Conservation (phyloP, 2,113 vertebrate species). For the Lota lota region DNA sequence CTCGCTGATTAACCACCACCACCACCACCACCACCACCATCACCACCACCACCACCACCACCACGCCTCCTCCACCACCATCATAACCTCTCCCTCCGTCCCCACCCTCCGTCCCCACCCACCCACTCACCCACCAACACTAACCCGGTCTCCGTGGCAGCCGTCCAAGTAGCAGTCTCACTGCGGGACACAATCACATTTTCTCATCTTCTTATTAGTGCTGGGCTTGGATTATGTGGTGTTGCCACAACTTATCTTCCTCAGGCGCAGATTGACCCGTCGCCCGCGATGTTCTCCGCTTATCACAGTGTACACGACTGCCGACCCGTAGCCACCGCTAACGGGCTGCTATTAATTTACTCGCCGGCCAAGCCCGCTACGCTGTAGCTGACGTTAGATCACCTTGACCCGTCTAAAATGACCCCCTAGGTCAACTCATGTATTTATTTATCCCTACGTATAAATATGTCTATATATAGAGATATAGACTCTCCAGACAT, state of each 20-base stretch:
- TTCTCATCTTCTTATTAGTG: slow-evolving; percentile 62
- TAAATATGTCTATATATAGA: background rate
- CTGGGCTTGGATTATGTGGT: slow-evolving; percentile 50
- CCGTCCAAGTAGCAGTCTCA: slow-evolving; percentile 42
- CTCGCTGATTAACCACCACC: too few relatives aligned
- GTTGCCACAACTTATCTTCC: slow-evolving; percentile 50
- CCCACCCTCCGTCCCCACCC: slow-evolving; percentile 1
- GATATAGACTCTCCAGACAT: too few relatives aligned
- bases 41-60: too few relatives aligned
- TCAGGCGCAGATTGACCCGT: slow-evolving; percentile 56
- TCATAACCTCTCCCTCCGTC: background rate
- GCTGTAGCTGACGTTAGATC: too few relatives aligned
- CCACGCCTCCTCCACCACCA: too few relatives aligned
- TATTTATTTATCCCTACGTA: too few relatives aligned
- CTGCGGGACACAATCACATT: slow-evolving; percentile 57
- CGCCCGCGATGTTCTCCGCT: slow-evolving; percentile 45
- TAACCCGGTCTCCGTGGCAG: slow-evolving; percentile 15
- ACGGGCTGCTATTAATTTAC: slow-evolving; percentile 31
- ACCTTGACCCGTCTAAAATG: too few relatives aligned
- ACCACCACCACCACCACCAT: too few relatives aligned
- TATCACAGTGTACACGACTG: slow-evolving; percentile 36
- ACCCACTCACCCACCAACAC: background rate
- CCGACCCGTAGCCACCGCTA: slow-evolving; percentile 11
- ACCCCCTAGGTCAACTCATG: too few relatives aligned
- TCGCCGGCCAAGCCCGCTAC: background rate